Percentiles rank a stretch among this genome's conserved stretches.
Evolutionary conservation across 2,888 invertebrate genomes (phyloP).

Genomic region (Steinernema scapterisci): DNA sequence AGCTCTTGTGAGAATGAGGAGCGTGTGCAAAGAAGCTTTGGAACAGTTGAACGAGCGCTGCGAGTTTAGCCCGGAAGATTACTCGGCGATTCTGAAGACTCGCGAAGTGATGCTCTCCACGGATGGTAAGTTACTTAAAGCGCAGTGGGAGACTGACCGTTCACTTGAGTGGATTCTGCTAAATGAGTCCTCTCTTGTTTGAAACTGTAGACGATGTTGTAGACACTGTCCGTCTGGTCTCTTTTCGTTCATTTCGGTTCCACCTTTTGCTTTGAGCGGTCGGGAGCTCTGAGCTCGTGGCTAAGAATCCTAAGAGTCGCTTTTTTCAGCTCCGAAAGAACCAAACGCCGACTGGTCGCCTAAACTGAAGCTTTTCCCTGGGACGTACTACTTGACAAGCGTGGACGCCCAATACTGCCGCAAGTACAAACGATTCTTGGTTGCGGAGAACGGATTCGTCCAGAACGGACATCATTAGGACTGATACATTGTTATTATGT

Average conservation of each 20-base stretch:
- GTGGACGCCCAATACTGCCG: conserved; percentile 45
- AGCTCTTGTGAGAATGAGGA: conserved; percentile 44
- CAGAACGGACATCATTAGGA: conserved; percentile 13
- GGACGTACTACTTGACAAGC: conserved; percentile 44
- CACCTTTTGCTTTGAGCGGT: too few relatives aligned
- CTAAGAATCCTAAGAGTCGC: too few relatives aligned
- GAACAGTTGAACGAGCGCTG: conserved; percentile 48
- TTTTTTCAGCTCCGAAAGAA: conserved; percentile 19
- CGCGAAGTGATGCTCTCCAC: conserved; percentile 49
- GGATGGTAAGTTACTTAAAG: conserved; percentile 41
- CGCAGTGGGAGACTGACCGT: too few relatives aligned
- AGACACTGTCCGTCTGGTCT: too few relatives aligned
- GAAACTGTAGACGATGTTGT: too few relatives aligned
- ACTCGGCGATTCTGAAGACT: conserved; percentile 45
- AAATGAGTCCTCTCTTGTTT: too few relatives aligned
- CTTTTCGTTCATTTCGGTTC: too few relatives aligned
- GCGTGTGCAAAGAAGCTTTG: conserved; percentile 39
- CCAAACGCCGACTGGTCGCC: neutral
- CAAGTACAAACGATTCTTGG: conserved; percentile 36
- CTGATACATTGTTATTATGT: neutral
- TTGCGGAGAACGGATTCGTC: neutral
- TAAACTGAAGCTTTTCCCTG: conserved; percentile 41
- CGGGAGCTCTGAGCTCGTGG: too few relatives aligned
- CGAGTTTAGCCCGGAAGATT: conserved; percentile 50
- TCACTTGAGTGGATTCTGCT: neutral